Percentiles rank a stretch among this genome's conserved stretches.
Evolutionary conservation across 2,797 vertebrate genomes (phyloP).

Genomic region (Balearica regulorum): DNA sequence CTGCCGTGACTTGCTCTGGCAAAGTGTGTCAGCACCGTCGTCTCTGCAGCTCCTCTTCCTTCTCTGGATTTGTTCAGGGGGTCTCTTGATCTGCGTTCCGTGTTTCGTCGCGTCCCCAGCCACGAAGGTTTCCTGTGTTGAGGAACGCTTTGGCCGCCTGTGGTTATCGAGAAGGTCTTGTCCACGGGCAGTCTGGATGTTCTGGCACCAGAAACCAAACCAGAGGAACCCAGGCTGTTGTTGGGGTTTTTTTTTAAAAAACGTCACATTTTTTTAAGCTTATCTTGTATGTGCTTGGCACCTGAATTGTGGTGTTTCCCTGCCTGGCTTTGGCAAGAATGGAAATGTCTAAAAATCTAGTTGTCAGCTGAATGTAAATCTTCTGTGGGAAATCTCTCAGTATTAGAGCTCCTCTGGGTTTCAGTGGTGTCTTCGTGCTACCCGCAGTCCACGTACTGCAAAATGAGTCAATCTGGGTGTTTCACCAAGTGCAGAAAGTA

Average conservation of each 20-base stretch:
- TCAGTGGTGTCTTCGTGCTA: neutral
- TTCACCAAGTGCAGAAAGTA: neutral
- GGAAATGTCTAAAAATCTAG: neutral
- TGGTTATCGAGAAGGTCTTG: neutral
- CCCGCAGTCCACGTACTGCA: rapidly evolving
- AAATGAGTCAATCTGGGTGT: neutral
- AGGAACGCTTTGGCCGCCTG: neutral
- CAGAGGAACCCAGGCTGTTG: neutral
- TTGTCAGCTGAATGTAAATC: neutral
- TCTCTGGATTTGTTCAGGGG: neutral
- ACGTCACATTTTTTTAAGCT: neutral
- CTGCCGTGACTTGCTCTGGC: neutral
- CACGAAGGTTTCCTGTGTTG: neutral
- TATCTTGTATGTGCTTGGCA: neutral
- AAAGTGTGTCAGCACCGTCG: rapidly evolving
- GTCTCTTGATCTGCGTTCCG: rapidly evolving
- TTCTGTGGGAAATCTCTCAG: neutral
- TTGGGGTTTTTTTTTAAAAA: neutral
- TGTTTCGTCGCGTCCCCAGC: neutral
- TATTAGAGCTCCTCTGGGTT: neutral
- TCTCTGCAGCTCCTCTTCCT: neutral
- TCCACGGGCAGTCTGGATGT: neutral
- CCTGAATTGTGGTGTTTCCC: neutral
- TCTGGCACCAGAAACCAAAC: neutral
- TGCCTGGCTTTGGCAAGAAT: neutral